Evolutionary conservation across 1,140 invertebrate species (phyloP), one percentile per base, ranked within the genome.

Genomic region (Cydia splendana): DNA sequence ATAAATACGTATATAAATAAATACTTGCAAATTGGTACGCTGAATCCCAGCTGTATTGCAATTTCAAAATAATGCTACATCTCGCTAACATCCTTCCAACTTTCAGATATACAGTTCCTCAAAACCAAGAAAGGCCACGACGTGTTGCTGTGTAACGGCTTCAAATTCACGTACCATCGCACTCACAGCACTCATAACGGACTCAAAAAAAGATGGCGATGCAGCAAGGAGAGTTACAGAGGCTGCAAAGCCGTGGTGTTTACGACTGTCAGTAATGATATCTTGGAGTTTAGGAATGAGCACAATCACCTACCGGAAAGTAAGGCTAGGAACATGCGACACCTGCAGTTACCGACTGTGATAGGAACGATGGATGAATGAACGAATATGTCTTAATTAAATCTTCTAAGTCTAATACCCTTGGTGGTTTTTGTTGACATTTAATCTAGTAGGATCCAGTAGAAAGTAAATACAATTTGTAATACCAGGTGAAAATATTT

Each of bases 171-270:
- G 24, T 38, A 34, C 28, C 67, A 71, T 20, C 28, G 67, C 28
- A 71, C 13, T 12, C 45, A 48, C 12, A 48, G 45, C 45, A 4
- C 12, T 15, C 13, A 2, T 10, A 53, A 18, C 18, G 74, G 48
- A 13, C 5, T 53, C 5, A 75, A 53, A 7, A 75, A 75, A 20
- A 51, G 74, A 75, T 75, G 74, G 74, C 48, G 74, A n/a, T 75
- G 74, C 42, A 3, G 30, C 45, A 75, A 75, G 48, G 74, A 75
- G 30, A 15, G 74, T 10, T 75, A 75, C 48, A 71, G 34, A 10
- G 24, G 74, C 12, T 75, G 74, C 10, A 42, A 45, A 12, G 74
- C 74, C 1, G 74, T 34, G 2, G 45, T 53, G 4, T 75, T 42
- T 45, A 57, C 67, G 2, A 71, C 51, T n/a, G n/a, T 6, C 3